These are phyloP conservation scores for Antigone vipio DNA, from an alignment of 2,113 vertebrate genomes.

Conservation along the genomic window DNA sequence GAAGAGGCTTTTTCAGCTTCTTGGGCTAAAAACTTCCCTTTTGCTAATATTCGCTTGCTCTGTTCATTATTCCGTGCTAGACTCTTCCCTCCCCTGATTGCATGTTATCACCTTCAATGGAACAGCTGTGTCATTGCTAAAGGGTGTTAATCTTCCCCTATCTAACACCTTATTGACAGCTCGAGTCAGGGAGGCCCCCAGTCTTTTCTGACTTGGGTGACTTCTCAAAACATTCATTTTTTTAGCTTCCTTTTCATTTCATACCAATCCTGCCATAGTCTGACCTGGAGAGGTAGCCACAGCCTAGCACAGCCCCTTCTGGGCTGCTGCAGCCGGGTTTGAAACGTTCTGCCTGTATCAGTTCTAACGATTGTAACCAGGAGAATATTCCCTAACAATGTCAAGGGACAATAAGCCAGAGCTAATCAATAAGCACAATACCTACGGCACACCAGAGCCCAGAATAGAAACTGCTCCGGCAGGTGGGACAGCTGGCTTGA, in stretches of 20 bases:
- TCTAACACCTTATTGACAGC: constrained; percentile 68
- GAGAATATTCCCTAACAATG: not conserved
- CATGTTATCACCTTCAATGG: constrained; percentile 63
- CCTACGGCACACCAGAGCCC: not conserved
- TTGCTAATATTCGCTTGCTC: not conserved
- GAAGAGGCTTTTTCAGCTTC: not conserved
- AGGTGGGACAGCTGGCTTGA: constrained; percentile 21
- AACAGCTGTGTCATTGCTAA: constrained; percentile 69
- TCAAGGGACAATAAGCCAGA: not conserved
- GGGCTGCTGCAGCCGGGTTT: not conserved
- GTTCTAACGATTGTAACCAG: not conserved
- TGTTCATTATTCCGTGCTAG: constrained; percentile 46
- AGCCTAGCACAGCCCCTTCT: not conserved
- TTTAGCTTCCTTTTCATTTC: constrained; percentile 23
- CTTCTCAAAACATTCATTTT: constrained; percentile 45
- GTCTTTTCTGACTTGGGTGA: constrained; percentile 38
- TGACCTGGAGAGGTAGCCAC: not conserved
- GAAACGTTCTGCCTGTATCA: not conserved
- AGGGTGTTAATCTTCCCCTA: constrained; percentile 62
- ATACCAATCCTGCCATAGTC: not conserved
- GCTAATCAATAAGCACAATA: constrained; percentile 12
- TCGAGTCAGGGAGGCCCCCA: constrained; percentile 43
- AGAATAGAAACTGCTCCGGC: not conserved
- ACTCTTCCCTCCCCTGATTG: constrained; percentile 45
- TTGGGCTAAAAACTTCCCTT: not conserved